Conservation (phyloP, 2,888 invertebrate genomes). For the Xylota segnis region DNA sequence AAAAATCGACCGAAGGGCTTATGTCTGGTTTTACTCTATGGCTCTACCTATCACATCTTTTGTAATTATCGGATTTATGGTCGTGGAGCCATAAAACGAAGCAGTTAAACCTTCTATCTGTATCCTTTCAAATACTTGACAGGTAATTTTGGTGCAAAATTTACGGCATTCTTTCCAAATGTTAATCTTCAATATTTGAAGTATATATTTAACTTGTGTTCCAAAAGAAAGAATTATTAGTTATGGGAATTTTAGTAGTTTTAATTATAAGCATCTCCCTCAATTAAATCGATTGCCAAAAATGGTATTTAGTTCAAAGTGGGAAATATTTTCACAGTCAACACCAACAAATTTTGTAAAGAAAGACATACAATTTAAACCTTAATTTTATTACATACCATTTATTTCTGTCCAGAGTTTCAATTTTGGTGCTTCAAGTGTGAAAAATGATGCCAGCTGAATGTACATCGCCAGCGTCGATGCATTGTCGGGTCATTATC, state of each 20-base stretch:
- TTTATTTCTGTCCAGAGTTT: too few species aligned
- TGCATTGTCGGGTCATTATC: too few species aligned
- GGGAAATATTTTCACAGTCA: neutral
- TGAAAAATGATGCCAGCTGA: too few species aligned
- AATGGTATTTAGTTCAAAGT: neutral
- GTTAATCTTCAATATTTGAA: neutral
- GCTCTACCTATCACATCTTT: conserved; percentile 8
- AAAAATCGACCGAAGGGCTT: neutral
- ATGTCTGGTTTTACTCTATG: neutral
- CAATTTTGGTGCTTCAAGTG: too few species aligned
- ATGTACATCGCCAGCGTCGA: too few species aligned
- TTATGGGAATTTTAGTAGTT: neutral
- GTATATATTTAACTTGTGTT: neutral
- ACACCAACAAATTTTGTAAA: too few species aligned
- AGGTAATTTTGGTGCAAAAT: conserved; percentile 81
- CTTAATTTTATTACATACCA: too few species aligned
- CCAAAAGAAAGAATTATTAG: neutral
- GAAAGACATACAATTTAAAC: too few species aligned
- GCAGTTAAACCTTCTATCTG: conserved; percentile 3
- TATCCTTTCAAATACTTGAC: conserved; percentile 76
- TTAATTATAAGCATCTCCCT: neutral
- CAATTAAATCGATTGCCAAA: neutral
- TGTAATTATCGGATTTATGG: conserved; percentile 16
- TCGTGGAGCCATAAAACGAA: conserved; percentile 13
- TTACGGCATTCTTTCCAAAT: conserved; percentile 79